phyloP scores from a whole-genome alignment of 2,113 vertebrate genomes.

The Porphyrio hochstetteri region DNA sequence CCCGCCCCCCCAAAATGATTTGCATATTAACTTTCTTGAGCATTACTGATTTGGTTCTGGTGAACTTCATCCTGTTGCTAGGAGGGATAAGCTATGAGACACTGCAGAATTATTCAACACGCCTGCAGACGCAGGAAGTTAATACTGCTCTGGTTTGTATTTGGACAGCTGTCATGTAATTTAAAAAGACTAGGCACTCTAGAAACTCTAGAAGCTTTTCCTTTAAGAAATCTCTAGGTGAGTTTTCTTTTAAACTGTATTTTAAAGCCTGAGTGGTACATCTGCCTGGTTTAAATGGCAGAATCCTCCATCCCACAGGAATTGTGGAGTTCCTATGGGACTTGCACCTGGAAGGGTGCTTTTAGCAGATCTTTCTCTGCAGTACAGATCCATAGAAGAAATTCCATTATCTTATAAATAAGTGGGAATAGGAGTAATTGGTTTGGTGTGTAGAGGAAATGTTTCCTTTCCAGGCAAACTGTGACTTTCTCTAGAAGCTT shows the following conservation, averaged over 20 bases:
- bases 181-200: background rate
- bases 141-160: constrained; percentile 25
- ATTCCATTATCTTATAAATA: background rate
- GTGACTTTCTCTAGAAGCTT: background rate
- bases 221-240: background rate
- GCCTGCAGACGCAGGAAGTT: constrained; percentile 27
- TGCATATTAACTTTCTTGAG: constrained; percentile 22
- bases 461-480: constrained; percentile 17
- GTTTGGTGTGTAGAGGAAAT: constrained; percentile 21
- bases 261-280: background rate
- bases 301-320: background rate
- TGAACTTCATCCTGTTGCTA: constrained; percentile 46
- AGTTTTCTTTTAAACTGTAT: background rate
- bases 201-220: constrained; percentile 28
- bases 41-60: constrained; percentile 15
- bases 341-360: background rate
- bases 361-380: background rate
- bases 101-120: background rate
- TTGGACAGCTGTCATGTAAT: constrained; percentile 34
- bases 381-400: background rate
- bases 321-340: background rate
- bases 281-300: background rate
- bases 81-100: constrained; percentile 22
- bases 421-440: background rate
- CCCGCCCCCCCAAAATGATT: background rate